phyloP scores from a whole-genome alignment of 2,888 invertebrate genomes.

The Anagyrus pseudococci region DNA sequence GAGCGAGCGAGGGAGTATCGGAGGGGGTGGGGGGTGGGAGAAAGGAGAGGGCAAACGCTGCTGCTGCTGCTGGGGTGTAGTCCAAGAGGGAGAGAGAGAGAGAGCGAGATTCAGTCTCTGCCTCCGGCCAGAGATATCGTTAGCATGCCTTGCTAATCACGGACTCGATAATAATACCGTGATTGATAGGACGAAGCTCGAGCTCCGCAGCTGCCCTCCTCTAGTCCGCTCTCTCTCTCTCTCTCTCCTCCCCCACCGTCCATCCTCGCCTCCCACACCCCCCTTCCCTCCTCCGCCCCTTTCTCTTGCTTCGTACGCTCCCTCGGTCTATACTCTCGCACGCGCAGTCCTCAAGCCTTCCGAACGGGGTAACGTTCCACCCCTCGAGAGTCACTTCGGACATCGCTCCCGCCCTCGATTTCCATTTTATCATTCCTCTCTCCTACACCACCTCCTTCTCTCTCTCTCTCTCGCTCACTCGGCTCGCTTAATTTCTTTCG shows the following conservation, averaged over 20 bases:
- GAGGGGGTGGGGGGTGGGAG: constrained; percentile 8
- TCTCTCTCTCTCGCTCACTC: no score
- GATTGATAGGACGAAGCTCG: constrained; percentile 60
- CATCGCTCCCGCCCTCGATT: no score
- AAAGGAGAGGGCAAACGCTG: constrained; percentile 49
- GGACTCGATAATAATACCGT: constrained; percentile 62
- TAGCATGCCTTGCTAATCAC: constrained; percentile 62
- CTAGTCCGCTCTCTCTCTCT: constrained; percentile 40
- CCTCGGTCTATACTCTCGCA: no score
- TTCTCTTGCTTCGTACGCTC: no score
- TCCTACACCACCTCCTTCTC: no score
- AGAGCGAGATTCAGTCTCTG: no score
- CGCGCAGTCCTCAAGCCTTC: no score
- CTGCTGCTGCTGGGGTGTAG: constrained; percentile 30
- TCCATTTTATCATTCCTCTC: no score
- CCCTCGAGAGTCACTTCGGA: constrained; percentile 38
- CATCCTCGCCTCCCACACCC: constrained; percentile 30
- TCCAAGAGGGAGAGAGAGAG: constrained; percentile 2
- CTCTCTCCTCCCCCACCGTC: constrained; percentile 37
- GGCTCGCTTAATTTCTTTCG: no score
- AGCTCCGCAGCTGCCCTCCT: constrained; percentile 41
- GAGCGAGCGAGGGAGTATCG: neutral
- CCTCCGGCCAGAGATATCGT: constrained; percentile 60
- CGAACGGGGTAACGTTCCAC: constrained; percentile 33
- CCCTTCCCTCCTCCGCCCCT: constrained; percentile 21